Conservation (phyloP, 1,140 invertebrate genomes). For the Cataglyphis hispanica region DNA sequence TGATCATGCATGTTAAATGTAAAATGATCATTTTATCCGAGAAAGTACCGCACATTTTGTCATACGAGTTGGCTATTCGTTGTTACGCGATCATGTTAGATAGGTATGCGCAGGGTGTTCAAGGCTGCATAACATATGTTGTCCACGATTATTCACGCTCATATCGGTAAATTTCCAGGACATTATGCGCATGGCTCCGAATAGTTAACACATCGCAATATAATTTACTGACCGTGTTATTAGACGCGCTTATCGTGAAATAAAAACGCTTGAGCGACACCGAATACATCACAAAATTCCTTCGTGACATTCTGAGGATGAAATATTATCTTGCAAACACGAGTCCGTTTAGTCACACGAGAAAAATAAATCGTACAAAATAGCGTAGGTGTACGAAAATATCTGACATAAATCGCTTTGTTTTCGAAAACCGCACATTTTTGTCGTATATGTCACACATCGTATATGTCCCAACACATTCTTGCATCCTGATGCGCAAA, state of each 20-base stretch:
- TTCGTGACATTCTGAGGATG: background rate
- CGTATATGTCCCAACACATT: background rate
- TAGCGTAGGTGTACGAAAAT: background rate
- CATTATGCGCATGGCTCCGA: background rate
- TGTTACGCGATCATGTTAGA: background rate
- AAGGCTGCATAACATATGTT: conserved; percentile 9
- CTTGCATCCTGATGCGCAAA: background rate
- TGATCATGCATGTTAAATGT: background rate
- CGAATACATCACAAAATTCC: conserved; percentile 1
- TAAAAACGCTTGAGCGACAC: background rate
- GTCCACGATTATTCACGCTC: background rate
- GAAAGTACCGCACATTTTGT: background rate
- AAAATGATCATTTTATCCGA: conserved; percentile 31
- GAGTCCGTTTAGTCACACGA: background rate
- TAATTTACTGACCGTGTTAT: background rate
- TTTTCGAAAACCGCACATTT: background rate
- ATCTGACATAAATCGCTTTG: background rate
- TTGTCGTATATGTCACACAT: background rate
- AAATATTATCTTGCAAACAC: conserved; percentile 2
- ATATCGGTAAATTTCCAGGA: conserved; percentile 37
- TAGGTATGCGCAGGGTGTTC: conserved; percentile 7
- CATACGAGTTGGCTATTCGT: background rate
- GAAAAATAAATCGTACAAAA: background rate
- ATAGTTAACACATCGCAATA: background rate
- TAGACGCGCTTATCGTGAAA: background rate